These are phyloP conservation scores for Coptodon bakossiorum DNA, from an alignment of 2,113 vertebrate species.

Conservation along the genomic window DNA sequence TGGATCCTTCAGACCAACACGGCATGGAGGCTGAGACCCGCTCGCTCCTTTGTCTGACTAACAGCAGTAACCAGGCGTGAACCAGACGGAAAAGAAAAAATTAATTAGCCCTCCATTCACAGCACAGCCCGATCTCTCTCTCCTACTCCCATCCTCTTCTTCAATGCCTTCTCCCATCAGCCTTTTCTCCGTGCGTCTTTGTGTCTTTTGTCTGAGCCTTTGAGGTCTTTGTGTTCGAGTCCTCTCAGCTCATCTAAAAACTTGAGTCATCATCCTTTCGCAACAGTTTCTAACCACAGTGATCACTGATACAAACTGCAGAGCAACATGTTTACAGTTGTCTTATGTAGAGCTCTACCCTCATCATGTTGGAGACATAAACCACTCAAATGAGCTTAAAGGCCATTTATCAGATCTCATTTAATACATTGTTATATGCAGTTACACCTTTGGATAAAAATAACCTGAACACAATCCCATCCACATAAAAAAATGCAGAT, in stretches of 20 bases:
- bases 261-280: background rate
- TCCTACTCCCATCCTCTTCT: background rate
- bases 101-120: background rate
- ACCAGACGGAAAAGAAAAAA: background rate
- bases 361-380: background rate
- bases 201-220: background rate
- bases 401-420: background rate
- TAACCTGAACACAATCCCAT: background rate
- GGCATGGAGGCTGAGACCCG: slow-evolving; percentile 9
- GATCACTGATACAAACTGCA: background rate
- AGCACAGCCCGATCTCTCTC: background rate
- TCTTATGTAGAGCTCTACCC: background rate
- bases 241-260: background rate
- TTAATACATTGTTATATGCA: background rate
- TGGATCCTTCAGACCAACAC: slow-evolving; percentile 38
- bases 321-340: background rate
- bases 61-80: background rate
- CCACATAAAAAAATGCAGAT: background rate
- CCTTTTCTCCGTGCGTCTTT: background rate
- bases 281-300: background rate
- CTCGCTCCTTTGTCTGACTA: slow-evolving; percentile 27
- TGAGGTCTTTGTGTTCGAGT: background rate
- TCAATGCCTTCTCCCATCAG: background rate
- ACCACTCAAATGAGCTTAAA: background rate
- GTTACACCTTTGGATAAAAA: background rate